phyloP scores from a whole-genome alignment of 2,113 vertebrate species.

The Centrocercus urophasianus region DNA sequence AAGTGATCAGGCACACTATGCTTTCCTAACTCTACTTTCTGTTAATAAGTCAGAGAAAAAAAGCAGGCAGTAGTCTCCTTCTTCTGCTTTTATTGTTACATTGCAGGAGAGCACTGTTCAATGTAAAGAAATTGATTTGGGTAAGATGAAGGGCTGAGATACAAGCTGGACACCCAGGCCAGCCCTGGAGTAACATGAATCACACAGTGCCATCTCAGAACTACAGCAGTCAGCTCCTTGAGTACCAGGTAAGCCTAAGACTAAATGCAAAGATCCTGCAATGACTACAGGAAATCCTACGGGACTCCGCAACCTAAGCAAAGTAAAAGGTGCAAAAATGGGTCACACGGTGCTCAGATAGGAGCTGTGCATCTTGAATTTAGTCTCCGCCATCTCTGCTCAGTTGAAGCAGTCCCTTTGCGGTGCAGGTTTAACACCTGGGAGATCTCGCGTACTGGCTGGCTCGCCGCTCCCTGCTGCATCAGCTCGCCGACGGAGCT shows the following conservation, averaged over 20 bases:
- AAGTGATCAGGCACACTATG: neutral
- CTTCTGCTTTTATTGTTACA: neutral
- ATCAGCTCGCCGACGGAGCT: neutral
- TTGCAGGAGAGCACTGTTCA: neutral
- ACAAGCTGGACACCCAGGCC: neutral
- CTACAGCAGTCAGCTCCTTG: neutral
- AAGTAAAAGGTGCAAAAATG: constrained; percentile 9
- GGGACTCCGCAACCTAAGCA: neutral
- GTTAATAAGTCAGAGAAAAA: neutral
- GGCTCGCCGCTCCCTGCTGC: neutral
- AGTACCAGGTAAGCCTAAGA: neutral
- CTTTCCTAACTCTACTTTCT: neutral
- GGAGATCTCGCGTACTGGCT: neutral
- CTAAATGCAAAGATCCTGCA: neutral
- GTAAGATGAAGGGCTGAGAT: neutral
- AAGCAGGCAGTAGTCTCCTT: neutral
- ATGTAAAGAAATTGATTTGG: neutral
- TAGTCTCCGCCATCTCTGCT: neutral
- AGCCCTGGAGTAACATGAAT: neutral
- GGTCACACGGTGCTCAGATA: neutral
- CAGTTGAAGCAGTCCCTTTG: neutral
- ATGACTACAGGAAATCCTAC: neutral
- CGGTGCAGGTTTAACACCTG: neutral
- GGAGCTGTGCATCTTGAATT: neutral
- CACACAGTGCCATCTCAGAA: neutral